Conservation (phyloP, 2,113 vertebrate species). For the Oreochromis tanganicae region DNA sequence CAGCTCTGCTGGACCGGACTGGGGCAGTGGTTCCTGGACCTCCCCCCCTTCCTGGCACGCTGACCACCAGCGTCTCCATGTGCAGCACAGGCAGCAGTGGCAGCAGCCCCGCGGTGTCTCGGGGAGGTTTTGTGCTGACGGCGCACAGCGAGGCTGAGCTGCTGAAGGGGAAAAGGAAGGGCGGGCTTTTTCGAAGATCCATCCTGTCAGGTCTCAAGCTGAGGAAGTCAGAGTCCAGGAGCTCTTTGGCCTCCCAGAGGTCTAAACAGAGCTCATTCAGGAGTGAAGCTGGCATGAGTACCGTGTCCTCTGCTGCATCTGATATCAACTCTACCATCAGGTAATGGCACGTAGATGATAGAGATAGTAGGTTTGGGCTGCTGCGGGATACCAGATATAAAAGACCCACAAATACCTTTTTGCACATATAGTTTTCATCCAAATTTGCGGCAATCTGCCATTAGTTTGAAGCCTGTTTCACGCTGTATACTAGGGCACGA, state of each 20-base stretch:
- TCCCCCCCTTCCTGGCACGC: constrained; percentile 33
- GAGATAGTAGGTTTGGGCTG: not conserved
- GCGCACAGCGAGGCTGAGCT: constrained; percentile 90
- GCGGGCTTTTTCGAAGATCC: constrained; percentile 91
- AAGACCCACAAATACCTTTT: not conserved
- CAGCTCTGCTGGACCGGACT: constrained; percentile 80
- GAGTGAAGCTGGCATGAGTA: constrained; percentile 96
- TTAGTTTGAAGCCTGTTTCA: not conserved
- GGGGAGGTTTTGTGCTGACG: constrained; percentile 93
- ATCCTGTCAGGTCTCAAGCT: constrained; percentile 93
- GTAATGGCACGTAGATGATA: constrained; percentile 1
- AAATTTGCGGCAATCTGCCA: not conserved
- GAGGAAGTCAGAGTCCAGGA: constrained; percentile 94
- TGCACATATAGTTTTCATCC: not conserved
- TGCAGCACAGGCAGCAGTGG: constrained; percentile 74
- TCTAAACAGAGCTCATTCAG: constrained; percentile 99
- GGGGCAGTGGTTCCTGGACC: constrained; percentile 60
- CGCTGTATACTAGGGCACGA: rapidly evolving
- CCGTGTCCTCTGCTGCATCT: constrained; percentile 90
- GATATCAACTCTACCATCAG: constrained; percentile 95
- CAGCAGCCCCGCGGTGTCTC: constrained; percentile 85
- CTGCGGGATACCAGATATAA: not conserved
- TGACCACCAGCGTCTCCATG: constrained; percentile 65
- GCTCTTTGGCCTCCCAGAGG: constrained; percentile 93
- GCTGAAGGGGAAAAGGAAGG: constrained; percentile 88